phyloP scores from a whole-genome alignment of 2,113 vertebrate species.

The Nasalis larvatus region DNA sequence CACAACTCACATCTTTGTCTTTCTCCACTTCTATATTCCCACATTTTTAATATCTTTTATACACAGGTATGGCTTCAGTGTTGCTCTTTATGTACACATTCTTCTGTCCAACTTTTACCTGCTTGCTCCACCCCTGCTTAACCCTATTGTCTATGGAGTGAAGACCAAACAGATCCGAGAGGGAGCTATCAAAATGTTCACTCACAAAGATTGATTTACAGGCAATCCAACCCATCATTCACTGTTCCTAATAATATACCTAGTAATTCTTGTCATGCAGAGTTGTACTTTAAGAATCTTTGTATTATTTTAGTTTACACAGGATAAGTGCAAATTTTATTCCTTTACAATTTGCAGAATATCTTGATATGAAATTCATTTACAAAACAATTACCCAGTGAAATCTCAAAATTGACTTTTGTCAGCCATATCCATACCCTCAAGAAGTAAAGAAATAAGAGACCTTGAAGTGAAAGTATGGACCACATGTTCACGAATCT shows the following conservation, averaged over 20 bases:
- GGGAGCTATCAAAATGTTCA: neutral
- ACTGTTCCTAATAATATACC: neutral
- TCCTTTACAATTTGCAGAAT: neutral
- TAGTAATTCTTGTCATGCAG: neutral
- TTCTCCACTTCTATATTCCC: constrained; percentile 80
- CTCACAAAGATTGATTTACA: neutral
- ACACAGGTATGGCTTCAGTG: constrained; percentile 34
- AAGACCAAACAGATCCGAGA: constrained; percentile 53
- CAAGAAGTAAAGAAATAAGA: neutral
- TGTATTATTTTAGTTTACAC: neutral
- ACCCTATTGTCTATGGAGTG: constrained; percentile 62
- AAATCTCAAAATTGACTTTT: neutral
- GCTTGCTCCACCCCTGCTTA: constrained; percentile 56
- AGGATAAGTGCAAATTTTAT: neutral
- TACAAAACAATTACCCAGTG: neutral
- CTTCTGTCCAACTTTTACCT: constrained; percentile 59
- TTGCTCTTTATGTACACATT: constrained; percentile 45
- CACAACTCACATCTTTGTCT: constrained; percentile 74
- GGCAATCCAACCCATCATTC: neutral
- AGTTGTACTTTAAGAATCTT: neutral
- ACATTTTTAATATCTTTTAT: constrained; percentile 67
- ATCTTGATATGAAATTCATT: neutral
- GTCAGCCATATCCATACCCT: fast-evolving
- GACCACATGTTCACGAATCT: neutral
- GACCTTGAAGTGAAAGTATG: neutral